Evolutionary conservation across 1,140 invertebrate species (phyloP).

Genomic region (Bacillus rossius): DNA sequence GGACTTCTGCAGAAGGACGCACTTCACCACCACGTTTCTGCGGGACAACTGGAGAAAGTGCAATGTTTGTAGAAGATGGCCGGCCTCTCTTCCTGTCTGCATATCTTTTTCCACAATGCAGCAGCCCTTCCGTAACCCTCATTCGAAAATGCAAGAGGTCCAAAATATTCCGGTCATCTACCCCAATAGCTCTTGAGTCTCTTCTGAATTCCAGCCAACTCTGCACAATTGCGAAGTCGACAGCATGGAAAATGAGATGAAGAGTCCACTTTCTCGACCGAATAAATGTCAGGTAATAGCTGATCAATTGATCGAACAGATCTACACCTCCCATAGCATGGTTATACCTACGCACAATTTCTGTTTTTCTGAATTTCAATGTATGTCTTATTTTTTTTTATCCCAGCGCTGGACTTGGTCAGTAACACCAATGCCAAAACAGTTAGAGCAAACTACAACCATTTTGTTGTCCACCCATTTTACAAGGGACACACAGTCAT

Average conservation of each 20-base stretch:
- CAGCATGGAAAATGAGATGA: conserved; percentile 11
- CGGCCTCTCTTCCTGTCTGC: background rate
- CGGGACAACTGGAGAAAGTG: too few species aligned
- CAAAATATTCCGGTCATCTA: conserved; percentile 4
- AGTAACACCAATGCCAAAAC: too few species aligned
- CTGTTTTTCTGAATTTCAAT: too few species aligned
- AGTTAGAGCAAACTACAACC: too few species aligned
- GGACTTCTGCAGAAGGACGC: too few species aligned
- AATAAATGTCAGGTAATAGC: conserved; percentile 16
- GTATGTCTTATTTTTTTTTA: too few species aligned
- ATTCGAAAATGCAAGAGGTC: conserved; percentile 15
- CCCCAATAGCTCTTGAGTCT: background rate
- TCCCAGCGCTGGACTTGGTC: too few species aligned
- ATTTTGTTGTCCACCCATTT: too few species aligned
- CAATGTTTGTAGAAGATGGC: too few species aligned
- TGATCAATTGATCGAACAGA: background rate
- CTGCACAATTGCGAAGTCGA: conserved; percentile 17
- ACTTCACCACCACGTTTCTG: too few species aligned
- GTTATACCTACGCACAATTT: too few species aligned
- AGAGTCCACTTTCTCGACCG: conserved; percentile 18
- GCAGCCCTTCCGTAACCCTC: background rate
- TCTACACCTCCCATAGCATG: background rate
- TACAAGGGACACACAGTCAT: too few species aligned
- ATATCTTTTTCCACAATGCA: background rate
- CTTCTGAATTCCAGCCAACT: conserved; percentile 17